These are phyloP conservation scores for Platorchestia sp. DNA, from an alignment of 1,140 invertebrate species.

Conservation along the genomic window DNA sequence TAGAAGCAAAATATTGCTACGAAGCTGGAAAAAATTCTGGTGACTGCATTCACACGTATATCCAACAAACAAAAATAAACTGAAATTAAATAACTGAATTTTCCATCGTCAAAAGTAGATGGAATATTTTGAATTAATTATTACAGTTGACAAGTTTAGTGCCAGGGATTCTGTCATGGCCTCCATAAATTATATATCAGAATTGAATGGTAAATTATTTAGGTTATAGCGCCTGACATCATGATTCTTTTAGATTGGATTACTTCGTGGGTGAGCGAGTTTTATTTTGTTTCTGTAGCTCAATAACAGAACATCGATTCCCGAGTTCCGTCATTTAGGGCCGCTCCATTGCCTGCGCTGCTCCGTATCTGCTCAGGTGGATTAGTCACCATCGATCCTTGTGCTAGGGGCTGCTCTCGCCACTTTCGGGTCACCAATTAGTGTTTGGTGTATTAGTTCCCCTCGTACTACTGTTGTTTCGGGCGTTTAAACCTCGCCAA, in stretches of 20 bases:
- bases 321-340: background rate
- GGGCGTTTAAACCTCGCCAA: slow-evolving; percentile 28
- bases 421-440: background rate
- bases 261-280: background rate
- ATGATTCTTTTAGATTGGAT: background rate
- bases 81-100: background rate
- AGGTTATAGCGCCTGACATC: too few relatives aligned
- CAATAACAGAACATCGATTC: background rate
- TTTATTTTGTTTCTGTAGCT: background rate
- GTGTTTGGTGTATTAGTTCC: slow-evolving; percentile 51
- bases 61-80: too few relatives aligned
- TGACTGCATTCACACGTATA: background rate
- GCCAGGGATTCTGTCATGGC: background rate
- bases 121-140: background rate
- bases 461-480: slow-evolving; percentile 28
- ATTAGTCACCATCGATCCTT: background rate
- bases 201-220: background rate
- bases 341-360: background rate
- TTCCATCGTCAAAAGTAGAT: background rate
- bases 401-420: background rate
- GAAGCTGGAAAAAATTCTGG: background rate
- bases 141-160: background rate
- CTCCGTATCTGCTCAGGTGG: slow-evolving; percentile 3
- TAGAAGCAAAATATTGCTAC: background rate
- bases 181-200: background rate